Percentiles rank a stretch among this genome's conserved stretches.
Evolutionary conservation across 2,888 invertebrate species (phyloP).

Genomic region (Tipula helvola): DNA sequence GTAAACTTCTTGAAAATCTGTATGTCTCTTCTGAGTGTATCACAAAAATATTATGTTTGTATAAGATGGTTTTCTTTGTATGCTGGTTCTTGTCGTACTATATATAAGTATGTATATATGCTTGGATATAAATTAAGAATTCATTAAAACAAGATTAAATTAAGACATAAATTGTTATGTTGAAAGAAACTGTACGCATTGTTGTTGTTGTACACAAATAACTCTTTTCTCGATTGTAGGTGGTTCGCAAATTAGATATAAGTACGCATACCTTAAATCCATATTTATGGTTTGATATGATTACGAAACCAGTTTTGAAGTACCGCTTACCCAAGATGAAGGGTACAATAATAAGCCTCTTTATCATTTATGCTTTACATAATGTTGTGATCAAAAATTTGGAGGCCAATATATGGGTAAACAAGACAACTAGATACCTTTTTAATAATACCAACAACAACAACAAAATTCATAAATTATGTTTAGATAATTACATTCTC

Average conservation of each 20-base stretch:
- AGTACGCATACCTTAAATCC: not conserved
- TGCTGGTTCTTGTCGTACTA: not conserved
- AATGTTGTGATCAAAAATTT: not conserved
- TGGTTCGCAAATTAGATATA: not conserved
- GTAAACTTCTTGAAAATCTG: not conserved
- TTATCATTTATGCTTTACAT: not conserved
- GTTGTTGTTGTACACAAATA: not conserved
- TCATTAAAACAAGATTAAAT: not conserved
- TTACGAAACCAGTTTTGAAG: not conserved
- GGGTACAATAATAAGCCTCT: not conserved
- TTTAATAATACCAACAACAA: not conserved
- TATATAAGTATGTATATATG: not conserved
- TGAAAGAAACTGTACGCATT: not conserved
- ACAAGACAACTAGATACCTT: not conserved
- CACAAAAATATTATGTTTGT: not conserved
- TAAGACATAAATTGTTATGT: not conserved
- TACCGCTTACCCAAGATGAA: not conserved
- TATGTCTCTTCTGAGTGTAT: not conserved
- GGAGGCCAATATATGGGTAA: not conserved
- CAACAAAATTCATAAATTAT: not conserved
- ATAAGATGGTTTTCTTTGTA: not conserved
- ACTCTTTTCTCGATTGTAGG: not conserved
- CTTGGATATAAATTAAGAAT: not conserved
- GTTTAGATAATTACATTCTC: not conserved
- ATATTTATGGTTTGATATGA: not conserved